Evolutionary conservation across 2,797 vertebrate species (phyloP), one percentile per base, ranked within the genome.

Genomic region (Gephyroberyx darwinii): DNA sequence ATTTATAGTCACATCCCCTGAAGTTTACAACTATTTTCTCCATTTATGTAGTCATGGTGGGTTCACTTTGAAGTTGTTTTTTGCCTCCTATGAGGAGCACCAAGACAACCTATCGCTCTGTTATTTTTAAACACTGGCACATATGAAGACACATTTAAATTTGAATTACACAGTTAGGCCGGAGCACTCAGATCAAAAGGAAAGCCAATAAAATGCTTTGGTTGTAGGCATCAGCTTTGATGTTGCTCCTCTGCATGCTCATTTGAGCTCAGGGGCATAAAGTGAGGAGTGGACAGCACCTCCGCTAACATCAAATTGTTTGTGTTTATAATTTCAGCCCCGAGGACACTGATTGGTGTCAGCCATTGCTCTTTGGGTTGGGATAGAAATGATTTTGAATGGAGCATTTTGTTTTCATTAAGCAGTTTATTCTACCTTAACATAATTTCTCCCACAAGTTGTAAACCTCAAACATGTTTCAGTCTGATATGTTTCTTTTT

Each of bases 201-300:
- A 90, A 91, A 88, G 66, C 83, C 85, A 93, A 91, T 92, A 88
- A 91, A 87, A 90, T 79, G 75, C 85, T 86, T 90, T 58, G 79
- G 91, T 91, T 83, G 84, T 85, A 89, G 90, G 83, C 89, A 80
- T 80, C 67, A 37, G 89, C 94, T 94, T 95, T 94, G 94, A 94
- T 92, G 92, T 94, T 78, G 55, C 60, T 86, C 77, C 80, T 78
- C 69, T 64, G 71, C 59, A 12, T 63, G 65, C 87, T 90, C 83
- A 88, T 92, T 91, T 87, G 68, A 72, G 81, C 86, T 78, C 63
- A 10, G 81, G 69, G 84, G 73, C 76, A 84, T 30, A 37, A 69
- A 83, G 74, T 83, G 68, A 78, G 72, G 45, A 84, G 84, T 83
- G 82, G 84, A 86, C 84, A 51, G 59, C 60, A 73, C 65, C 69